Conservation (phyloP, 2,888 invertebrate species). For the Cerceris rybyensis region DNA sequence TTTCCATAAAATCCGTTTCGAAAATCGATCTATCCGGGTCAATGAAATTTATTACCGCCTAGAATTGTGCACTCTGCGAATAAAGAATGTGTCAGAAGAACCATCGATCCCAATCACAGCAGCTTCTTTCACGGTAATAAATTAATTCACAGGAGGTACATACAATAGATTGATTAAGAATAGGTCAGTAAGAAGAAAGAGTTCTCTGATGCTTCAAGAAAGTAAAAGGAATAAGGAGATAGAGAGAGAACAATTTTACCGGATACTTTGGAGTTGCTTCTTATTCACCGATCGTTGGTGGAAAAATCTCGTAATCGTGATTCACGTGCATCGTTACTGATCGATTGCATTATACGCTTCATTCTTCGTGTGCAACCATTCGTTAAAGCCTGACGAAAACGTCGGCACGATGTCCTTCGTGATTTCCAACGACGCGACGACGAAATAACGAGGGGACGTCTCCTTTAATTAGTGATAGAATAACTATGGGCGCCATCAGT, state of each 20-base stretch:
- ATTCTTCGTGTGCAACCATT: constrained; percentile 45
- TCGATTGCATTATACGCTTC: constrained; percentile 56
- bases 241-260: no score
- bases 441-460: constrained; percentile 48
- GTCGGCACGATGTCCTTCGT: not conserved
- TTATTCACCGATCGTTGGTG: not conserved
- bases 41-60: constrained; percentile 21
- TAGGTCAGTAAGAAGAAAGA: constrained; percentile 22
- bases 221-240: not conserved
- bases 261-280: no score
- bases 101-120: constrained; percentile 41
- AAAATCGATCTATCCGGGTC: constrained; percentile 13
- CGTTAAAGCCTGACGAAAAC: constrained; percentile 37
- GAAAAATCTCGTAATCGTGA: constrained; percentile 12
- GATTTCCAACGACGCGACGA: constrained; percentile 22
- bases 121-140: constrained; percentile 6
- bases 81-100: constrained; percentile 39
- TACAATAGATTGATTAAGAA: constrained; percentile 41
- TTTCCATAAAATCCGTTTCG: constrained; percentile 20
- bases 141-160: constrained; percentile 26
- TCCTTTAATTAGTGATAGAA: constrained; percentile 51
- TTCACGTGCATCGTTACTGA: constrained; percentile 38
- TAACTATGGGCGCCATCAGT: constrained; percentile 51
- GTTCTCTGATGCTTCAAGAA: not conserved
- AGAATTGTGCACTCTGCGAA: constrained; percentile 1